These are phyloP conservation scores for Embiotoca jacksoni DNA, from an alignment of 2,113 vertebrate genomes.

Conservation along the genomic window DNA sequence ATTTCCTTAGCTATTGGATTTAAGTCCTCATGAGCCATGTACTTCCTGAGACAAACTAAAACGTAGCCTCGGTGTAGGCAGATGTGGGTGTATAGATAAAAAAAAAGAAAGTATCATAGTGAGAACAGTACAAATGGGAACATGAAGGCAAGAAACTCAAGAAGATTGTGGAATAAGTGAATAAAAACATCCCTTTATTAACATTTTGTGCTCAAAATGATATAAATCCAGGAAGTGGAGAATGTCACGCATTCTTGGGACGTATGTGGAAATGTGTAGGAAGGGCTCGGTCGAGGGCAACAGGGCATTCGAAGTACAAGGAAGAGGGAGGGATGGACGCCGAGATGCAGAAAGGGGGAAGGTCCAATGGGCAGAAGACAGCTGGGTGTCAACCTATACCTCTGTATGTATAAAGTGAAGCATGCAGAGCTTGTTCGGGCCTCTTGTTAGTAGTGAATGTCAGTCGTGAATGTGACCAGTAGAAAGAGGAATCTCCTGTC, in stretches of 20 bases:
- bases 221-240: neutral
- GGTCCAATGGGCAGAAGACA: conserved; percentile 28
- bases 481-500: conserved; percentile 7
- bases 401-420: conserved; percentile 45
- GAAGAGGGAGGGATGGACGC: conserved; percentile 36
- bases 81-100: neutral
- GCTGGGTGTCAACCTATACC: conserved; percentile 34
- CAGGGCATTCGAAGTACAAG: neutral
- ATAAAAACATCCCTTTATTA: neutral
- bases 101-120: neutral
- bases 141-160: neutral
- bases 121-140: neutral
- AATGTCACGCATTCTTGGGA: neutral
- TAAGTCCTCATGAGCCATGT: neutral
- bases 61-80: neutral
- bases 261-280: neutral
- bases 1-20: neutral
- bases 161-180: neutral
- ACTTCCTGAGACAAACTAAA: neutral
- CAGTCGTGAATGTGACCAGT: conserved; percentile 11
- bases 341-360: conserved; percentile 41
- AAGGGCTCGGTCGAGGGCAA: neutral
- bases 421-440: neutral
- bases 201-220: neutral
- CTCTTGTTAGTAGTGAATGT: neutral